Percentiles rank a stretch among this genome's conserved stretches.
phyloP scores from a whole-genome alignment of 2,888 invertebrate genomes.

The Acrobasis suavella region DNA sequence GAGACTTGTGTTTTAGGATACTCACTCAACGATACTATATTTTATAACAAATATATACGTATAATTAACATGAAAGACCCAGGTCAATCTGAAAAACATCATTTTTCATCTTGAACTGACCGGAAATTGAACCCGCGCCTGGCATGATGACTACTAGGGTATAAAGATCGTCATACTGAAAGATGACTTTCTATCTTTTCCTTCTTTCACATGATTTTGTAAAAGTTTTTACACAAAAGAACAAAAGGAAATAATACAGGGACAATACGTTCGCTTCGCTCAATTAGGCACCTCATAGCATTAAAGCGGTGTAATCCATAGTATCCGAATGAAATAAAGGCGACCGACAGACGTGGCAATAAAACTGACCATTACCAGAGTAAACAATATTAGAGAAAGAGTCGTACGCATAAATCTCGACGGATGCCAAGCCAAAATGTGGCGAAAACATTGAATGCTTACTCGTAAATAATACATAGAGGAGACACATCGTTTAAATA shows the following conservation, averaged over 20 bases:
- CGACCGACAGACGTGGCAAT: constrained; percentile 61
- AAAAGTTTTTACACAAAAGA: too few relatives aligned
- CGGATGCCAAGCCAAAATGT: constrained; percentile 67
- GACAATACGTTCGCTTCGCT: background rate
- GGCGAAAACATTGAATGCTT: constrained; percentile 43
- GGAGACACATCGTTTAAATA: background rate
- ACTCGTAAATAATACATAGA: background rate
- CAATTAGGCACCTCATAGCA: constrained; percentile 29
- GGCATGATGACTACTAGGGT: too few relatives aligned
- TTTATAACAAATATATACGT: too few relatives aligned
- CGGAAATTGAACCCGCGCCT: too few relatives aligned
- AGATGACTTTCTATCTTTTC: too few relatives aligned
- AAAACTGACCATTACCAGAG: constrained; percentile 73
- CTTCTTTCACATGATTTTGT: too few relatives aligned
- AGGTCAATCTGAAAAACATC: too few relatives aligned
- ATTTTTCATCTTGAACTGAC: too few relatives aligned
- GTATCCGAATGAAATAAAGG: constrained; percentile 62
- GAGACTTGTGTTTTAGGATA: too few relatives aligned
- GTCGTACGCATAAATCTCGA: constrained; percentile 68
- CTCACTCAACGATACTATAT: too few relatives aligned
- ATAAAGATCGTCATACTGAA: too few relatives aligned
- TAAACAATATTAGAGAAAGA: constrained; percentile 77
- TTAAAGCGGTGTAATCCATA: constrained; percentile 49
- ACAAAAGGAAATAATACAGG: background rate
- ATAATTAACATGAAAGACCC: too few relatives aligned